A percentile compares a stretch with the other conserved stretches of the same genome.
phyloP scores from a whole-genome alignment of 2,113 vertebrate genomes.

The Brachyhypopomus occidentalis region DNA sequence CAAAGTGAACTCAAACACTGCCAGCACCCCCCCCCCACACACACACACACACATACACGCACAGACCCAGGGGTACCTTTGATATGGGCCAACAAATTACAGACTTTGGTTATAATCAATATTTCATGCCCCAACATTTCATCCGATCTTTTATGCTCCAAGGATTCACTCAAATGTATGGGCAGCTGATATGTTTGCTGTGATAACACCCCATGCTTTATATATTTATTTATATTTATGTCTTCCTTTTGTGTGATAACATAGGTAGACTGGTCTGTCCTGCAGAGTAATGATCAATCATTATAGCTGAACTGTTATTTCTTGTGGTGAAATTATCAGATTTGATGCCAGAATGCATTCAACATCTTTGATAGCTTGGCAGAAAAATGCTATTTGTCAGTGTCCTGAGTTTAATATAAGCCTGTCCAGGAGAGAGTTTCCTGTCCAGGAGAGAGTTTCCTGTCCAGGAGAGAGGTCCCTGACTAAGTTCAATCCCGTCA shows the following conservation, averaged over 20 bases:
- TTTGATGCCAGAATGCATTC: neutral
- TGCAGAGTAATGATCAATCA: too few species aligned
- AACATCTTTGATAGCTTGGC: neutral
- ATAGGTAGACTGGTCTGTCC: neutral
- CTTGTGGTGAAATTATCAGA: neutral
- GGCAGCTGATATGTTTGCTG: conserved; percentile 1
- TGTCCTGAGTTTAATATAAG: neutral
- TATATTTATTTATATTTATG: neutral
- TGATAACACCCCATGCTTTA: conserved; percentile 26
- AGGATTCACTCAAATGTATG: conserved; percentile 8
- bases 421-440: too few species aligned
- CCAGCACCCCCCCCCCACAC: neutral
- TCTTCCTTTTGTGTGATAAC: neutral
- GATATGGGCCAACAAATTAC: conserved; percentile 72
- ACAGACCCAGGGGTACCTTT: conserved; percentile 61
- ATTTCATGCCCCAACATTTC: conserved; percentile 65
- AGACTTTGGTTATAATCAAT: conserved; percentile 77
- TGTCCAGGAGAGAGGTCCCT: too few species aligned
- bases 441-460: neutral
- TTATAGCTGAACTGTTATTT: neutral
- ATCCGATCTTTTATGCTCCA: conserved; percentile 10
- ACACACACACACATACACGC: neutral
- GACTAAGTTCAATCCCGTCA: too few species aligned
- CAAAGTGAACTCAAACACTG: conserved; percentile 39
- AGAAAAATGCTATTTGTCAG: neutral